phyloP scores from a whole-genome alignment of 92 coral and sea anemone species.

The Paramuricea clavata region DNA sequence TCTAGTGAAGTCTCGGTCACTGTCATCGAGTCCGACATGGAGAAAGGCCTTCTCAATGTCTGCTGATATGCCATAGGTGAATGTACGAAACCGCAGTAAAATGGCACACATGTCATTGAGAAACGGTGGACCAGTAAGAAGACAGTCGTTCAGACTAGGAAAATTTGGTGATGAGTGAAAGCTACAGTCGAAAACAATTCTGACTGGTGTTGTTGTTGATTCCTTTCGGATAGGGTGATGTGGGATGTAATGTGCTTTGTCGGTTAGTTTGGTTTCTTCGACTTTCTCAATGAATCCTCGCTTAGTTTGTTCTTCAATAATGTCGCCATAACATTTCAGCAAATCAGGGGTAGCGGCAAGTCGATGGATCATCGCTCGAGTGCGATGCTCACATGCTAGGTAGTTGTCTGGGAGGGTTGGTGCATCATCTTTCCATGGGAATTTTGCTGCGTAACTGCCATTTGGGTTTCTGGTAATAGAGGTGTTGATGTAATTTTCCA shows the following conservation, averaged over 20 bases:
- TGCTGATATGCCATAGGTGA: slow-evolving; percentile 46
- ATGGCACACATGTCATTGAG: slow-evolving; percentile 24
- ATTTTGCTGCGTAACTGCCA: slow-evolving; percentile 61
- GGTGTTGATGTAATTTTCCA: slow-evolving; percentile 47
- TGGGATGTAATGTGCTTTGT: slow-evolving; percentile 9
- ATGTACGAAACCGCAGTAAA: background rate
- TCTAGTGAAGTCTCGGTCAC: slow-evolving; percentile 64
- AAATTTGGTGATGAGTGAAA: background rate
- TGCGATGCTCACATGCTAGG: slow-evolving; percentile 45
- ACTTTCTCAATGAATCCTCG: slow-evolving; percentile 34
- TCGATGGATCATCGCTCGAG: slow-evolving; percentile 57
- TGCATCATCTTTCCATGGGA: slow-evolving; percentile 72
- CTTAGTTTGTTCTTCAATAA: background rate
- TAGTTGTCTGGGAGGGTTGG: slow-evolving; percentile 53
- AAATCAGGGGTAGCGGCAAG: slow-evolving; percentile 16
- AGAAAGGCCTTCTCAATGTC: slow-evolving; percentile 72
- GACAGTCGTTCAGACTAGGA: background rate
- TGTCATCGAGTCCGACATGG: slow-evolving; percentile 55
- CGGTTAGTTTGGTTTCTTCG: background rate
- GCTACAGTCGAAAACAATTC: slow-evolving; percentile 15
- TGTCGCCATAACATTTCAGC: background rate
- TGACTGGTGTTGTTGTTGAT: slow-evolving; percentile 13
- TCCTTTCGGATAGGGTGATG: slow-evolving; percentile 22
- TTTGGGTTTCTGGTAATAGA: slow-evolving; percentile 50
- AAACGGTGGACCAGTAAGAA: slow-evolving; percentile 11